phyloP scores from a whole-genome alignment of 2,888 invertebrate genomes.

The Phlogophora meticulosa region DNA sequence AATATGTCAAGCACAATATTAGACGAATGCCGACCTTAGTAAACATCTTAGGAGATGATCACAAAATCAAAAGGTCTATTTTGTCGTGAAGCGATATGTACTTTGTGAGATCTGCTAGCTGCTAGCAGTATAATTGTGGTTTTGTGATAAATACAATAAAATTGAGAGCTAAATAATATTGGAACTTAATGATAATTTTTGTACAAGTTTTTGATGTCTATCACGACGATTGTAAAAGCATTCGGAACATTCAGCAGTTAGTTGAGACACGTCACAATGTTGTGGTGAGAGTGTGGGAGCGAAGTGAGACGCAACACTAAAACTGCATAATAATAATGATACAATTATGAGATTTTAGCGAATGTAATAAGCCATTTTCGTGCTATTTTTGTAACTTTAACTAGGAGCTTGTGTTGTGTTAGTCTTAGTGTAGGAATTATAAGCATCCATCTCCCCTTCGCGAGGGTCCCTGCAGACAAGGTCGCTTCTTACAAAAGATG shows the following conservation, averaged over 20 bases:
- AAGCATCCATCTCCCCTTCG: conserved; percentile 78
- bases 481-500: conserved; percentile 20
- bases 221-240: conserved; percentile 71
- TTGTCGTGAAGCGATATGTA: conserved; percentile 79
- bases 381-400: conserved; percentile 88
- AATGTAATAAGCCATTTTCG: conserved; percentile 87
- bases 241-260: conserved; percentile 71
- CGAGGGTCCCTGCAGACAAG: conserved; percentile 52
- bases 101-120: conserved; percentile 87
- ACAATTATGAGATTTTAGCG: conserved; percentile 84
- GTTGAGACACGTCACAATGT: conserved; percentile 58
- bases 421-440: conserved; percentile 79
- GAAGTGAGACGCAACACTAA: conserved; percentile 80
- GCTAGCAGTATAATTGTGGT: conserved; percentile 89
- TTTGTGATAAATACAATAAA: conserved; percentile 90
- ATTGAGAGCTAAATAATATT: conserved; percentile 85
- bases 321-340: conserved; percentile 82
- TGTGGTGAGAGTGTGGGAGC: conserved; percentile 58
- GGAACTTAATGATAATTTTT: conserved; percentile 84
- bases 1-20: conserved; percentile 22
- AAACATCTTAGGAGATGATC: conserved; percentile 76
- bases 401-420: conserved; percentile 89
- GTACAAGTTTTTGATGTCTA: conserved; percentile 83
- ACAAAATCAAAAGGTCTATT: conserved; percentile 77
- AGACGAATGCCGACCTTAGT: conserved; percentile 21